phyloP scores from a whole-genome alignment of 1,140 invertebrate species.

The Mizuhopecten yessoensis region DNA sequence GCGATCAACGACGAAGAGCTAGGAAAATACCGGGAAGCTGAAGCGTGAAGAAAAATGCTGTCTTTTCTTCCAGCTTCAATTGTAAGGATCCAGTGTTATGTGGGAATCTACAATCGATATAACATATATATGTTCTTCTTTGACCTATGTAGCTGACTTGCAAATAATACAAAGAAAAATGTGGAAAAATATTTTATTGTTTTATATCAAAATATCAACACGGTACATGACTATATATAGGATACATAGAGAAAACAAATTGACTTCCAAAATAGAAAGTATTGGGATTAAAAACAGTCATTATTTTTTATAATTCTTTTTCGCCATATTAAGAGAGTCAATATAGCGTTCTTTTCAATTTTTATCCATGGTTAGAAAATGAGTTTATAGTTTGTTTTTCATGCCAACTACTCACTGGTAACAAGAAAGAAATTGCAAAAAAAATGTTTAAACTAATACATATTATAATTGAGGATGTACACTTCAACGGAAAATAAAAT shows the following conservation, averaged over 20 bases:
- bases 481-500: constrained; percentile 3
- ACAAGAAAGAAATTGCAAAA: neutral
- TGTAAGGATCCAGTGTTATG: too few relatives aligned
- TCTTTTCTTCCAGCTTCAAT: too few relatives aligned
- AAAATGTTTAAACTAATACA: neutral
- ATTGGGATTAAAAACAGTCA: too few relatives aligned
- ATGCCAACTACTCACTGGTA: neutral
- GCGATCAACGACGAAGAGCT: too few relatives aligned
- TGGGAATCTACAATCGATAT: too few relatives aligned
- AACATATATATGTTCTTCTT: too few relatives aligned
- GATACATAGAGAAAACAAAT: neutral
- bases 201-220: neutral
- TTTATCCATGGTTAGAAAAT: neutral
- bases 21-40: too few relatives aligned
- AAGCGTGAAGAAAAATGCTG: too few relatives aligned
- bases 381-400: neutral
- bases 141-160: too few relatives aligned
- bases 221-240: neutral
- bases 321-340: neutral
- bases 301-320: neutral
- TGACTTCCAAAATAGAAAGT: neutral
- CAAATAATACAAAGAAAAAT: neutral
- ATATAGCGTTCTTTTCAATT: neutral
- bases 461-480: neutral
- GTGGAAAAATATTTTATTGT: neutral